Percentiles rank a stretch among this genome's conserved stretches.
These are phyloP conservation scores for Nymphalis polychloros DNA, from an alignment of 2,888 invertebrate species.

Conservation along the genomic window DNA sequence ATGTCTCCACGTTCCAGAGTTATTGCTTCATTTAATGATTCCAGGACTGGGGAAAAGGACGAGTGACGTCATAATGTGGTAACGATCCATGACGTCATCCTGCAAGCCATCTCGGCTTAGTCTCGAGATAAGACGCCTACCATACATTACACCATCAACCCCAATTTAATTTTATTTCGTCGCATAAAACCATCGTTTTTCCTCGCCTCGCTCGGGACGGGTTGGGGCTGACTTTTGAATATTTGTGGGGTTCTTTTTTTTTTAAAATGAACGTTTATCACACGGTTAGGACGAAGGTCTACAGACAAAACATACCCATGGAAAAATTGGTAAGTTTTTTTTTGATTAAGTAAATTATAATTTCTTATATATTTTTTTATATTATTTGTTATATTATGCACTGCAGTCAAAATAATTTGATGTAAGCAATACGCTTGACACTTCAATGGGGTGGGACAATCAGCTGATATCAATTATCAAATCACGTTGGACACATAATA, in stretches of 20 bases:
- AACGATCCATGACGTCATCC: constrained; percentile 73
- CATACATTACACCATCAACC: constrained; percentile 50
- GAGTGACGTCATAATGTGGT: constrained; percentile 70
- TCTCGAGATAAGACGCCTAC: constrained; percentile 54
- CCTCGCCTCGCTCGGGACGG: neutral
- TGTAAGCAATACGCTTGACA: constrained; percentile 46
- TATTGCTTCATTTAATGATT: constrained; percentile 37
- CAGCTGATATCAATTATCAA: constrained; percentile 63
- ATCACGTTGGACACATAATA: constrained; percentile 33
- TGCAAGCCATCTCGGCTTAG: constrained; percentile 60
- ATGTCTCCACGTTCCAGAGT: constrained; percentile 31
- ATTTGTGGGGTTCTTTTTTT: constrained; percentile 34
- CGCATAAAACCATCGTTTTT: constrained; percentile 20
- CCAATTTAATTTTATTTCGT: constrained; percentile 28
- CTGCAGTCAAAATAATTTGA: constrained; percentile 12
- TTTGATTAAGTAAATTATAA: constrained; percentile 3
- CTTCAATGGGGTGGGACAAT: constrained; percentile 53
- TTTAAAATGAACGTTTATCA: constrained; percentile 69
- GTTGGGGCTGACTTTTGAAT: neutral
- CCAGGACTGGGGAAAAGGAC: constrained; percentile 57
- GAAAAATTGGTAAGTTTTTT: constrained; percentile 62
- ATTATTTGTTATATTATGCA: constrained; percentile 4
- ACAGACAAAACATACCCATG: constrained; percentile 54
- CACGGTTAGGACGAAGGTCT: constrained; percentile 55
- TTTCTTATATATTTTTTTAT: neutral